Evolutionary conservation across 2,797 vertebrate genomes (phyloP), one percentile per base, ranked within the genome.

Genomic region (Argyrosomus regius): DNA sequence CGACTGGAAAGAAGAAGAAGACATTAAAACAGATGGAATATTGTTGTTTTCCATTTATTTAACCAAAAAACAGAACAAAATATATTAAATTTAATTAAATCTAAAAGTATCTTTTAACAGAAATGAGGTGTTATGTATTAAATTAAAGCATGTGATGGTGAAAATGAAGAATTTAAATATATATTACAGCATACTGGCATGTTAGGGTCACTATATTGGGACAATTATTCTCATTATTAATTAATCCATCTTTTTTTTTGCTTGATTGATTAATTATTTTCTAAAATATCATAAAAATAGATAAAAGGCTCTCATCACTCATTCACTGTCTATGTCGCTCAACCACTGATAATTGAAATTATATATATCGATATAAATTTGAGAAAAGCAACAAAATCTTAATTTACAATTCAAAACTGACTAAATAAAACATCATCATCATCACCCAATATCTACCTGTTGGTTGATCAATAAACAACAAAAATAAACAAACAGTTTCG

Each of bases 1-100:
- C 10, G 97, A 98, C 97, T 98, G 90, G 11, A 89, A 72, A 1
- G 66, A 68, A 18, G 0, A 1, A 26, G 26, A 71, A 58, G 16
- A 52, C 4, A 10, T 35, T 1, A 35, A 64, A 14, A 39, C 3
- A 5, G 35, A 39, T 39, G 35, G 35, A 39, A 8, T 39, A 26
- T 26, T 26, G 26, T 26, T 26, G 26, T 26, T 26, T 22, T 12
- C 13, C 3, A 43, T 43, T 31, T 31, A 6, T 31, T 31, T 41
- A 41, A 10, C 10, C 1, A 41, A 41, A 41, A 41, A 41, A 2
- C 18, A 22, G 22, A 4, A 46, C 4, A 46, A 6, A 45, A 14
- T 4, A 45, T 16, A 45, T 11, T 0, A 45, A 11, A 14, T 45
- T 14, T 26, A 26, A 26, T 26, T 26, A 26, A 26, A 26, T 26